Evolutionary conservation across 2,797 vertebrate species (phyloP), one percentile per base, ranked within the genome.

Genomic region (Odontamblyopus rebecca): DNA sequence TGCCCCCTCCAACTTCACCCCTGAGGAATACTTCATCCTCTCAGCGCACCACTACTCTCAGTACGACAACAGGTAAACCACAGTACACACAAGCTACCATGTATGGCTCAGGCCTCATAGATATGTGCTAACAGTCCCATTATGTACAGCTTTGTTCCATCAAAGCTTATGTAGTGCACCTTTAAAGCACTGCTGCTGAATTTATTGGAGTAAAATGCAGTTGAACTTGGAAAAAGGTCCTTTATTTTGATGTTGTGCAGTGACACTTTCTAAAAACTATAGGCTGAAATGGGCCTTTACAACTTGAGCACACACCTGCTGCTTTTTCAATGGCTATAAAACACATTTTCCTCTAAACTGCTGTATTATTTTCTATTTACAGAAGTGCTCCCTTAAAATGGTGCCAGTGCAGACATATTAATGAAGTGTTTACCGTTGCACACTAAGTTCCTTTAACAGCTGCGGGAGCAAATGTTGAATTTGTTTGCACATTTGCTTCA

Each of bases 31-130:
- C 56, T 75, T 48, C 6, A 12, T 61, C 59, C 50, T 70, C 44
- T 68, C 6, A 6, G 16, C 65, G 71, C 65, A 67, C 70, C 74
- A 67, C 56, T 53, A 30, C 65, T 73, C 50, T 68, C 73, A 69
- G 50, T 35, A 6, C 11, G 1, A 75, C 70, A 51, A 67, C 70
- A 73, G 61, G 53, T 67, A 53, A 29, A 27, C 61, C n/a, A 41
- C 30, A n/a, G 19, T 13, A n/a, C 35, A n/a, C 30, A 63, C 54
- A 38, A 9, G 35, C 35, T 38, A 38, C 7, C 8, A 38, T 38
- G 35, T 38, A 9, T 0, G 35, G 35, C 35, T 38, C 35, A 38
- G 35, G 35, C 35, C 8, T 38, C 35, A 7, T 9, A 9, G 35
- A 35, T 35, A 35, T 38, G 35, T 0, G 35, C 7, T 35, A 35